Percentiles rank a stretch among this genome's conserved stretches.
phyloP scores from a whole-genome alignment of 2,113 vertebrate genomes.

The Cricetomys ansorgei region DNA sequence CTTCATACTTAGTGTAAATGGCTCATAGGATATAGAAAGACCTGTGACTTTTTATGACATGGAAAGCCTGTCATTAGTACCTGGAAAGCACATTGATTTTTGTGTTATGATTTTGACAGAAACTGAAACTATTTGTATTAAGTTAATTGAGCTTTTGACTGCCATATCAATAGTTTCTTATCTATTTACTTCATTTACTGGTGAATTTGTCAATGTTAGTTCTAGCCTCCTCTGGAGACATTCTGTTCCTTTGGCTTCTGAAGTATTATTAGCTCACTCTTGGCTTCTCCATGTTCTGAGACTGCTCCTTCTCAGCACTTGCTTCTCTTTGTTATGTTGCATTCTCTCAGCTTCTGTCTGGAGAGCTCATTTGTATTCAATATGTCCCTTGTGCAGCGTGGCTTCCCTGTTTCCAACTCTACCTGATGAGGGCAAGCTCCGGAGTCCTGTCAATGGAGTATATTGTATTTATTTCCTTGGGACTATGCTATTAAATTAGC shows the following conservation, averaged over 20 bases:
- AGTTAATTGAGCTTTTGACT: neutral
- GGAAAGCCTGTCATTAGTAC: neutral
- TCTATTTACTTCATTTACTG: neutral
- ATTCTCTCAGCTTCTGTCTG: neutral
- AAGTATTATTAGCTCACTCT: neutral
- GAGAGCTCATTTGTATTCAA: neutral
- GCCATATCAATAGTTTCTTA: neutral
- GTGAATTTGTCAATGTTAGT: neutral
- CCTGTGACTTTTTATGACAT: neutral
- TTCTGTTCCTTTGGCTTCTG: neutral
- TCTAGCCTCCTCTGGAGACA: neutral
- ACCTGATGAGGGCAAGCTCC: too few species aligned
- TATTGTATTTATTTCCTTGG: neutral
- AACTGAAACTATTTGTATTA: neutral
- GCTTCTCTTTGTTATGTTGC: neutral
- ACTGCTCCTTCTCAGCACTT: neutral
- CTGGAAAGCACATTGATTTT: constrained; percentile 12
- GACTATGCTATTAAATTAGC: neutral
- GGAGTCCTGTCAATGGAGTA: neutral
- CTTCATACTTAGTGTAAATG: neutral
- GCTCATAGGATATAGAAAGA: neutral
- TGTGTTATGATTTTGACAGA: constrained; percentile 7
- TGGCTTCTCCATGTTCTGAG: neutral
- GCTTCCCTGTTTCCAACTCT: neutral
- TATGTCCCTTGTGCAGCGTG: neutral